Conservation (phyloP, 2,797 vertebrate species). For the Ctenochaetus hawaiiensis region DNA sequence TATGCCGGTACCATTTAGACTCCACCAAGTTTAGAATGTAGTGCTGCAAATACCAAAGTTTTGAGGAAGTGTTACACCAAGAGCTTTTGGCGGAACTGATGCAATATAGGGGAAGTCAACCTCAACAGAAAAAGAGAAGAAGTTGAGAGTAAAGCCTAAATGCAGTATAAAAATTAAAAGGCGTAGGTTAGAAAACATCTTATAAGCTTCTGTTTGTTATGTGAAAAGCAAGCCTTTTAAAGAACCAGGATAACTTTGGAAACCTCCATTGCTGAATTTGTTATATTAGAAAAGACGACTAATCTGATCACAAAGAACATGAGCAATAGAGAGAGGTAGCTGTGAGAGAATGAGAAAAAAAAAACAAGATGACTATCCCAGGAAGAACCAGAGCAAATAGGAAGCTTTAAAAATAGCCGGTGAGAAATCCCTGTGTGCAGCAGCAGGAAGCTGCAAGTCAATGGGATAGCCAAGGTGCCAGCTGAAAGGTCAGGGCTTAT, state of each 20-base stretch:
- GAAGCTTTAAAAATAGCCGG: slow-evolving; percentile 75
- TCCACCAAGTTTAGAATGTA: neutral
- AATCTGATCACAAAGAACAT: slow-evolving; percentile 7
- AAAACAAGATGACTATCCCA: slow-evolving; percentile 39
- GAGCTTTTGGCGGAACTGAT: slow-evolving; percentile 41
- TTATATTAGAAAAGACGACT: neutral
- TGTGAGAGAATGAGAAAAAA: slow-evolving; percentile 4
- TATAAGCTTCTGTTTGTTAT: neutral
- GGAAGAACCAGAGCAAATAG: slow-evolving; percentile 73
- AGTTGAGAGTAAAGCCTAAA: neutral
- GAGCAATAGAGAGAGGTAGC: neutral
- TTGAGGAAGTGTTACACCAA: slow-evolving; percentile 67
- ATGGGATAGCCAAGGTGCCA: slow-evolving; percentile 60
- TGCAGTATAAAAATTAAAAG: neutral
- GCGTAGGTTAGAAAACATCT: neutral
- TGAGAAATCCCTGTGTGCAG: slow-evolving; percentile 59
- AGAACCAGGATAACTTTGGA: neutral
- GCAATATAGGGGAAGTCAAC: slow-evolving; percentile 55
- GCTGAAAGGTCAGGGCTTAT: slow-evolving; percentile 65
- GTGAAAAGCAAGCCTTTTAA: neutral
- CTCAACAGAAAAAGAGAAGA: slow-evolving; percentile 13
- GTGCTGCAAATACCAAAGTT: slow-evolving; percentile 9
- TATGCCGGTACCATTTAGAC: neutral
- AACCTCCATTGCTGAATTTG: neutral
- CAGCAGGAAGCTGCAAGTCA: slow-evolving; percentile 71